phyloP scores from a whole-genome alignment of 2,797 vertebrate genomes.

The Carcharodon carcharias region DNA sequence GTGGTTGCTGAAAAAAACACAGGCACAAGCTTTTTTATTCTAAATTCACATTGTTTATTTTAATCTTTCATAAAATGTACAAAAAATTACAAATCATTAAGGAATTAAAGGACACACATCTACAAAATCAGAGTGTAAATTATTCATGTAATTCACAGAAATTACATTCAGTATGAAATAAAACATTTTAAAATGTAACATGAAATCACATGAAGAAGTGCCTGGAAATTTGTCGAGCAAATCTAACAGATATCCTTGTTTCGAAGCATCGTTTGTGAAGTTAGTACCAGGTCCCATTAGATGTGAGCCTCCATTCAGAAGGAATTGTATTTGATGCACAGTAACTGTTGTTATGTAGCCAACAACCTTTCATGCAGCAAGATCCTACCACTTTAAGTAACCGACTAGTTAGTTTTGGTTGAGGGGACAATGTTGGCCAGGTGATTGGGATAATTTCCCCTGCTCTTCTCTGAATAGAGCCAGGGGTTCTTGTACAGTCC shows the following conservation, averaged over 20 bases:
- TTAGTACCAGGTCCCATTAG: too few relatives aligned
- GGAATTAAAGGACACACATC: not conserved
- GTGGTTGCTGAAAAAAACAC: not conserved
- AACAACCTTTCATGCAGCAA: not conserved
- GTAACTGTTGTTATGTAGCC: not conserved
- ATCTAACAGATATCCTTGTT: not conserved
- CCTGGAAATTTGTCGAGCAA: not conserved
- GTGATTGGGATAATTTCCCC: not conserved
- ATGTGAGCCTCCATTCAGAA: not conserved
- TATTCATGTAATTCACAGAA: not conserved
- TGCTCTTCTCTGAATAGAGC: not conserved
- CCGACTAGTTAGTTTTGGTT: not conserved
- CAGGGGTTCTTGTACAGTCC: not conserved
- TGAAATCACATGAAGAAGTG: not conserved
- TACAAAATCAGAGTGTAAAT: not conserved
- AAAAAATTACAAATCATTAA: not conserved
- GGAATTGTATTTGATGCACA: not conserved
- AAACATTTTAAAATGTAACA: not conserved
- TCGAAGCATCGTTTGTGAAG: not conserved
- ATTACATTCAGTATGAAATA: not conserved
- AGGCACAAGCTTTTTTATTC: not conserved
- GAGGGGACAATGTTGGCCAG: not conserved
- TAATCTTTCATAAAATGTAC: not conserved
- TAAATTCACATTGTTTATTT: not conserved
- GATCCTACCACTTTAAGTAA: not conserved